Percentiles rank a stretch among this genome's conserved stretches.
phyloP scores from a whole-genome alignment of 1,140 invertebrate species.

The Apis mellifera region DNA sequence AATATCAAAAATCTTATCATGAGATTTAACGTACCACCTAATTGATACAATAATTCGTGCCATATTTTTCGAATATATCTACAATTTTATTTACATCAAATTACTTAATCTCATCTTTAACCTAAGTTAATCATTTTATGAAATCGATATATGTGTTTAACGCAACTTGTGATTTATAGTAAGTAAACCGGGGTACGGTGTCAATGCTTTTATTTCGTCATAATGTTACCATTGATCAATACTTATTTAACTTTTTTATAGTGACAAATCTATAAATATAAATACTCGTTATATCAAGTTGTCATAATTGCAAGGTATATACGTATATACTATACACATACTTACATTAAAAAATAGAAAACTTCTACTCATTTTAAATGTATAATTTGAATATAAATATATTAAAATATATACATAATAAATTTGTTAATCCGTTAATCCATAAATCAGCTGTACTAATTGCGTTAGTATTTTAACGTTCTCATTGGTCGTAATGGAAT shows the following conservation, averaged over 20 bases:
- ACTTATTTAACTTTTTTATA: constrained; percentile 55
- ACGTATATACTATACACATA: not conserved
- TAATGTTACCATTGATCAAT: constrained; percentile 58
- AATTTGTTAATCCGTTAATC: not conserved
- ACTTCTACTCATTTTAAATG: not conserved
- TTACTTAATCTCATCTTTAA: no score
- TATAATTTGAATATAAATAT: not conserved
- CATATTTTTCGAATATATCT: no score
- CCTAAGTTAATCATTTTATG: not conserved
- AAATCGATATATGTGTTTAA: constrained; percentile 3
- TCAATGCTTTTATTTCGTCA: constrained; percentile 74
- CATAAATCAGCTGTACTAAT: not conserved
- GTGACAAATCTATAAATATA: constrained; percentile 57
- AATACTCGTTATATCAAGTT: constrained; percentile 26
- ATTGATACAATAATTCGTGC: no score
- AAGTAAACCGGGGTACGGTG: constrained; percentile 79
- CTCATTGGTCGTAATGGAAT: not conserved
- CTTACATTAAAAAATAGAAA: not conserved
- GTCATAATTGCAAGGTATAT: not conserved
- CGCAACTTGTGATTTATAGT: constrained; percentile 68
- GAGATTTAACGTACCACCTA: no score
- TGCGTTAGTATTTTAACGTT: not conserved
- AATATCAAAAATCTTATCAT: no score
- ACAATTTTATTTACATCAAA: no score
- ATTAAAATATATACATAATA: not conserved